Percentiles rank a stretch among this genome's conserved stretches.
These are phyloP conservation scores for Dendroctonus ponderosae DNA, from an alignment of 1,140 invertebrate species.

Conservation along the genomic window DNA sequence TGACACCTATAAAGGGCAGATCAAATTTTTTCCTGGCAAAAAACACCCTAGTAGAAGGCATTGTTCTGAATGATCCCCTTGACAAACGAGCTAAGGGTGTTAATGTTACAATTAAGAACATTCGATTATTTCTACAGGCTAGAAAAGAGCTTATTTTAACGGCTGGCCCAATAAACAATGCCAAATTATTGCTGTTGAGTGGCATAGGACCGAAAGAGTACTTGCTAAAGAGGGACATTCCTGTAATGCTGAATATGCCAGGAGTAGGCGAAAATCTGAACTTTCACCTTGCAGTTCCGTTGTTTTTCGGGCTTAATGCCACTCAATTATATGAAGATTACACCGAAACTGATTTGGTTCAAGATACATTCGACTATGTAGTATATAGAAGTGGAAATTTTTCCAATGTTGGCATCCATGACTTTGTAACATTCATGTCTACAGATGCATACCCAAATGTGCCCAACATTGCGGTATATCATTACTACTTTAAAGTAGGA, in stretches of 20 bases:
- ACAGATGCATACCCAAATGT: slow-evolving; percentile 22
- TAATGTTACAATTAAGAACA: slow-evolving; percentile 52
- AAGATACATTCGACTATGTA: slow-evolving; percentile 36
- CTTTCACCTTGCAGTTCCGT: slow-evolving; percentile 51
- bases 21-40: slow-evolving; percentile 69
- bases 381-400: slow-evolving; percentile 35
- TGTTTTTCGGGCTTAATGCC: slow-evolving; percentile 34
- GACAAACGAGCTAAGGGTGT: slow-evolving; percentile 47
- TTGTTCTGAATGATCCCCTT: slow-evolving; percentile 53
- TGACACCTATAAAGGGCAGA: slow-evolving; percentile 58
- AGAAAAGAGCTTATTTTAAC: slow-evolving; percentile 67
- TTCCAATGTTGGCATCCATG: slow-evolving; percentile 32
- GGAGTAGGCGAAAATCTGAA: slow-evolving; percentile 59
- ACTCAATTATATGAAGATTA: slow-evolving; percentile 18
- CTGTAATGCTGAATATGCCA: slow-evolving; percentile 50
- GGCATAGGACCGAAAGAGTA: slow-evolving; percentile 70
- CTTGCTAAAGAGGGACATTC: slow-evolving; percentile 50
- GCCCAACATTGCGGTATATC: slow-evolving; percentile 33
- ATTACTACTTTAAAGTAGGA: slow-evolving; percentile 36
- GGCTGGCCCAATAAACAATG: slow-evolving; percentile 74
- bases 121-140: slow-evolving; percentile 49
- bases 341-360: slow-evolving; percentile 30
- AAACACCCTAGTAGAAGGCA: slow-evolving; percentile 56
- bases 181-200: slow-evolving; percentile 75
- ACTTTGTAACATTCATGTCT: slow-evolving; percentile 31